Evolutionary conservation across 2,888 invertebrate species (phyloP).

Genomic region (Ormyrus labotus): DNA sequence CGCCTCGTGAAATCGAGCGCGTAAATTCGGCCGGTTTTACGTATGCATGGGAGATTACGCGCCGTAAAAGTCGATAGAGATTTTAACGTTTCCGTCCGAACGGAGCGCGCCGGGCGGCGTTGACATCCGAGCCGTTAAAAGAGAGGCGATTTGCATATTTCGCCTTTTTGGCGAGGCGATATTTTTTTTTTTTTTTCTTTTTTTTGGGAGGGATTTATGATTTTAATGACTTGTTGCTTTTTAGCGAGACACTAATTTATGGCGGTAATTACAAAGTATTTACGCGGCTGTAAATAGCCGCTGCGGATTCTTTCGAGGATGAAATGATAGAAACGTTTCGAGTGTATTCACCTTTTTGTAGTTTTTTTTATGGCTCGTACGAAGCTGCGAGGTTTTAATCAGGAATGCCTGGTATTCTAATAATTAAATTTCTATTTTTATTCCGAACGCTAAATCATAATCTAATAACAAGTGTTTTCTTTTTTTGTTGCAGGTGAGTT

Average conservation of each 20-base stretch:
- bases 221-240: slow-evolving; percentile 11
- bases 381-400: too few relatives aligned
- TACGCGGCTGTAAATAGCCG: too few relatives aligned
- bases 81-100: slow-evolving; percentile 10
- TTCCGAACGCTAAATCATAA: background rate
- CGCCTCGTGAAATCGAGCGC: background rate
- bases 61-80: slow-evolving; percentile 11
- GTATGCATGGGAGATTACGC: slow-evolving; percentile 19
- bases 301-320: too few relatives aligned
- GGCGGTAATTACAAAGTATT: too few relatives aligned
- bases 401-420: too few relatives aligned
- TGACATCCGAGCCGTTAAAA: background rate
- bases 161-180: too few relatives aligned
- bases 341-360: too few relatives aligned
- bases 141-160: too few relatives aligned
- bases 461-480: background rate
- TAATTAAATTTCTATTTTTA: too few relatives aligned
- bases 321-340: too few relatives aligned
- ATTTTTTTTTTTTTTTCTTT: too few relatives aligned
- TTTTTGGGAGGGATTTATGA: background rate
- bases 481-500: slow-evolving; percentile 49
- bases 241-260: background rate
- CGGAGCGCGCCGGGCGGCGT: background rate
- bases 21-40: slow-evolving; percentile 4
- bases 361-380: too few relatives aligned